phyloP scores from a whole-genome alignment of 2,888 invertebrate genomes.

The Malthinus flaveolus region DNA sequence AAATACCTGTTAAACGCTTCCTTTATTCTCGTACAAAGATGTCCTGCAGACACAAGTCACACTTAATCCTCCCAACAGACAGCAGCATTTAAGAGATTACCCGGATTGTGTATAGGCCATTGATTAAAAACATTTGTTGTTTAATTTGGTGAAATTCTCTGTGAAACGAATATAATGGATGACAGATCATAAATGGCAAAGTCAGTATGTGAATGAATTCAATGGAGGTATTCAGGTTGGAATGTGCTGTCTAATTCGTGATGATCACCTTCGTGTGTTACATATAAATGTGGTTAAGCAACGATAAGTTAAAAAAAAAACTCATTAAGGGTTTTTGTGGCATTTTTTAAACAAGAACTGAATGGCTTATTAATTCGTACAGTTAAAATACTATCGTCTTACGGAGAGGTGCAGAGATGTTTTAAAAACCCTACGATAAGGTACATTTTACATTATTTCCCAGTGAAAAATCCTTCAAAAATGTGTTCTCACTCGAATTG shows the following conservation, averaged over 20 bases:
- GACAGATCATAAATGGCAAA: conserved; percentile 41
- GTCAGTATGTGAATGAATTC: conserved; percentile 37
- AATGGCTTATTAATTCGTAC: too few species aligned
- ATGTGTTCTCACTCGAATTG: too few species aligned
- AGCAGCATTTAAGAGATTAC: conserved; percentile 48
- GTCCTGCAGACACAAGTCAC: conserved; percentile 46
- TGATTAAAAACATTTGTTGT: conserved; percentile 53
- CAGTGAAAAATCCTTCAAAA: too few species aligned
- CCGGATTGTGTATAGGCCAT: conserved; percentile 46
- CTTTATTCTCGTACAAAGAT: conserved; percentile 44
- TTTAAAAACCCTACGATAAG: too few species aligned
- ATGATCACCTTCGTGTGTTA: neutral
- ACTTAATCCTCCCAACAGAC: conserved; percentile 42
- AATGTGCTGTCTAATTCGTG: conserved; percentile 21
- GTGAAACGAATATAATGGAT: conserved; percentile 35
- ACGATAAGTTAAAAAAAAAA: too few species aligned
- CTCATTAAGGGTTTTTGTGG: too few species aligned
- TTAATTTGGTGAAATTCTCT: conserved; percentile 50
- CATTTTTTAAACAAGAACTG: too few species aligned
- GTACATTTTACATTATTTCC: too few species aligned
- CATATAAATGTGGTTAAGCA: too few species aligned
- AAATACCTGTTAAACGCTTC: conserved; percentile 50
- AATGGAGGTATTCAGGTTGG: conserved; percentile 30
- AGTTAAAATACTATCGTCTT: too few species aligned
- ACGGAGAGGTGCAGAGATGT: too few species aligned